Base-by-base conservation (phyloP, 2,888 invertebrate genomes). In the Taphrorychus bicolor region DNA sequence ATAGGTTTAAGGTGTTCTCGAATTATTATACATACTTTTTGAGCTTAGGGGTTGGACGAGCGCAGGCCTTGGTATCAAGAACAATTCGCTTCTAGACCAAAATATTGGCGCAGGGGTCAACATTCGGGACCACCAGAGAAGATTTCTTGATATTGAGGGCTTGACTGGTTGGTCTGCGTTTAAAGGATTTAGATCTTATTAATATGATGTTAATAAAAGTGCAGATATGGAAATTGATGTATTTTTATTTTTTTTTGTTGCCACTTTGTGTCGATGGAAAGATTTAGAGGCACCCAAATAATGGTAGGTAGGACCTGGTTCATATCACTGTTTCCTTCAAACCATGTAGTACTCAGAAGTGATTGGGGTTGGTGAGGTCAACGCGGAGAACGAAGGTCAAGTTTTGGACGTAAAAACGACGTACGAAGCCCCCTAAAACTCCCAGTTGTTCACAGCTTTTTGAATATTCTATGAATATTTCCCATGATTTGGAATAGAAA, bases 71-170 rank as follows among this genome's bases (percentile, higher is more conserved):
- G n/a, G 14, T 45, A 17, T 14, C 16, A 16, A 45, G 14, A n/a
- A 21, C n/a, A 51, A 19, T 19, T 17, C n/a, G 17, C 51, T 19
- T 51, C 51, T 51, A 51, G 51, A 17, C 51, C 51, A 51, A 17
- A 51, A 51, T 5, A 51, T 51, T 51, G 51, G 19, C 19, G 21
- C 21, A 51, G 21, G 2, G 21, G 51, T 51, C 51, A 51, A 19
- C n/a, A 51, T 51, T 19, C 18, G 51, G 51, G 51, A 51, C 51
- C 51, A 51, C 21, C 17, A 17, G 21, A 19, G 21, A 17, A 19
- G n/a, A 19, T n/a, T 51, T 51, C 51, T 19, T 32, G 32, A 32
- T 32, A 32, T 32, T 32, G 7, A 11, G 32, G 32, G 9, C 11
- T 32, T 45, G 3, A 5, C n/a, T 11, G 32, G 7, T 32, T 32